Conservation (phyloP, 2,797 vertebrate genomes). For the Tadarida brasiliensis region DNA sequence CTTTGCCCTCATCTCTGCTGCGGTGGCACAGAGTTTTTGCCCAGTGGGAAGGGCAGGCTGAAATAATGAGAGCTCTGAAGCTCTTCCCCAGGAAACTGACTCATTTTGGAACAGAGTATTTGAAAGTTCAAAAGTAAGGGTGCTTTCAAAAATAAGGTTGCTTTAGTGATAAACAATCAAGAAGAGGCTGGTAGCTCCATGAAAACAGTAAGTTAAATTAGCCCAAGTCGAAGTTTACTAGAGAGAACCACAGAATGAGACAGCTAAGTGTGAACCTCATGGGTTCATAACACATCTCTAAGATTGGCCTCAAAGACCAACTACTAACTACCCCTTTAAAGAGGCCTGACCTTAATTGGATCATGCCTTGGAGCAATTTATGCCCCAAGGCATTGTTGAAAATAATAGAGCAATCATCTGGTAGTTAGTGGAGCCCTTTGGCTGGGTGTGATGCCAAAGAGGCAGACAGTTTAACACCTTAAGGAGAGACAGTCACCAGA, state of each 20-base stretch:
- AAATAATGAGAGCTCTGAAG: not conserved
- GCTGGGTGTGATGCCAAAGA: not conserved
- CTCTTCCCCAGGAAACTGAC: not conserved
- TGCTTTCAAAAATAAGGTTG: not conserved
- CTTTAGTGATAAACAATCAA: slow-evolving; percentile 2
- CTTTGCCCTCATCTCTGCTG: not conserved
- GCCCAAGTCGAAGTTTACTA: not conserved
- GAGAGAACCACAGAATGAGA: not conserved
- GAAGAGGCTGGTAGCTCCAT: not conserved
- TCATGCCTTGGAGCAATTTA: not conserved
- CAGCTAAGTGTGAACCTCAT: not conserved
- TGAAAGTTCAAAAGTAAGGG: not conserved
- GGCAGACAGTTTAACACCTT: not conserved
- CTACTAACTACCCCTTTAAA: not conserved
- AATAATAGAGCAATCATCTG: not conserved
- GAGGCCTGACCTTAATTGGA: not conserved
- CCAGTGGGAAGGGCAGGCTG: not conserved
- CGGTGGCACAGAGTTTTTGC: not conserved
- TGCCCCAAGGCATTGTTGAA: not conserved
- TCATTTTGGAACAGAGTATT: not conserved
- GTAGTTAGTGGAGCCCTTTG: not conserved
- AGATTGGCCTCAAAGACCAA: not conserved
- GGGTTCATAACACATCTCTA: not conserved
- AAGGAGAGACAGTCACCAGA: not conserved
- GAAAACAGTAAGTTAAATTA: not conserved